A percentile compares a stretch with the other conserved stretches of the same genome.
phyloP scores from a whole-genome alignment of 30 jellyfish, hydroid and myxozoan species.

The Mastigias papua region DNA sequence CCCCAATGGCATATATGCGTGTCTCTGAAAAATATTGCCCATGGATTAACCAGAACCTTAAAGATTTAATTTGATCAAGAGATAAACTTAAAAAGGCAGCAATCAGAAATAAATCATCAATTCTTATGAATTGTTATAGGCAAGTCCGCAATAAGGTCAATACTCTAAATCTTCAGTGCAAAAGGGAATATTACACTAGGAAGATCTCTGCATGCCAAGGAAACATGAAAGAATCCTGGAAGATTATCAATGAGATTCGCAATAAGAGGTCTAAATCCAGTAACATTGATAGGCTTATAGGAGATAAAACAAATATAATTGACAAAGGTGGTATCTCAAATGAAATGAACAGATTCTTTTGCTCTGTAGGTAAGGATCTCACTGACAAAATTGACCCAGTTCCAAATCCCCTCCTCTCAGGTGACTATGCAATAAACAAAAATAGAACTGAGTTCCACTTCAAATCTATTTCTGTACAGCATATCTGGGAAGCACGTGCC shows the following conservation, averaged over 20 bases:
- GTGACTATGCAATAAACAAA: constrained; percentile 4
- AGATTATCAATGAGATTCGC: not conserved
- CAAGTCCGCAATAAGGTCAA: constrained; percentile 29
- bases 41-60: constrained; percentile 41
- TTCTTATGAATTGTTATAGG: constrained; percentile 34
- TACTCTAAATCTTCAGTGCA: constrained; percentile 5
- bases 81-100: constrained; percentile 12
- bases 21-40: constrained; percentile 66
- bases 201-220: constrained; percentile 37
- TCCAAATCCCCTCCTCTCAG: constrained; percentile 46
- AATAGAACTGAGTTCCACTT: constrained; percentile 13
- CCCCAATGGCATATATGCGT: constrained; percentile 55
- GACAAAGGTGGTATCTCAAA: not conserved
- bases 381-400: constrained; percentile 54
- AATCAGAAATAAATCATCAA: constrained; percentile 6
- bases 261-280: constrained; percentile 28
- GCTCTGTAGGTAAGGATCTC: constrained; percentile 57
- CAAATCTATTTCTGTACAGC: constrained; percentile 1
- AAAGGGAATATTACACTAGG: constrained; percentile 33
- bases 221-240: constrained; percentile 1
- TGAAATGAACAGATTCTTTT: constrained; percentile 12
- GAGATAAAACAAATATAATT: not conserved
- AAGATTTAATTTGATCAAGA: not conserved
- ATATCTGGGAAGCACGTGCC: constrained; percentile 31
- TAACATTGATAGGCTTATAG: constrained; percentile 41